A percentile compares a stretch with the other conserved stretches of the same genome.
These are phyloP conservation scores for Pygmarrhopalites habei DNA, from an alignment of 1,140 invertebrate species.

Conservation along the genomic window DNA sequence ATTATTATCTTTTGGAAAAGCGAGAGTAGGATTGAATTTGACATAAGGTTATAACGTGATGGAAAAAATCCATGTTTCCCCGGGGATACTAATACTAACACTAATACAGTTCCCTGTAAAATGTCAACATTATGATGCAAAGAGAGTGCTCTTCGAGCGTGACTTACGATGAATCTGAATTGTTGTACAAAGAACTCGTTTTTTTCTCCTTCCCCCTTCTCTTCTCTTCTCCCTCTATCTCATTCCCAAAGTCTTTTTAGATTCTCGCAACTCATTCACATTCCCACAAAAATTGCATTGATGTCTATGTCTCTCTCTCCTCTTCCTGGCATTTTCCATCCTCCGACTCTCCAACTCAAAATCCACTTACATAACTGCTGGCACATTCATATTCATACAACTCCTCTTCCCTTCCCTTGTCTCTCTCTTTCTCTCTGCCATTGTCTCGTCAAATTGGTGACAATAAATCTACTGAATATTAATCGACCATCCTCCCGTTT, in stretches of 20 bases:
- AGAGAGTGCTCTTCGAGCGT: constrained; percentile 34
- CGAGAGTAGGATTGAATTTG: constrained; percentile 23
- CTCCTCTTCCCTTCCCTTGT: not conserved
- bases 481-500: constrained; percentile 13
- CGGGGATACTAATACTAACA: too few species aligned
- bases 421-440: constrained; percentile 9
- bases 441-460: constrained; percentile 33
- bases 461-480: constrained; percentile 32
- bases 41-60: constrained; percentile 34
- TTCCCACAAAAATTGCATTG: constrained; percentile 23
- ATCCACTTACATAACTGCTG: constrained; percentile 13
- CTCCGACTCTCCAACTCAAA: not conserved
- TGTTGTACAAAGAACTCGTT: constrained; percentile 19
- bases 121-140: constrained; percentile 40
- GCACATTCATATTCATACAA: constrained; percentile 8
- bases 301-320: constrained; percentile 12
- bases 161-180: constrained; percentile 37
- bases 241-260: not conserved
- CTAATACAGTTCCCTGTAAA: constrained; percentile 38
- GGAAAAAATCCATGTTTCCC: constrained; percentile 38
- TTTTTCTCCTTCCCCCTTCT: not conserved
- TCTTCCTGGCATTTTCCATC: constrained; percentile 10
- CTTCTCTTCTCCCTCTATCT: constrained; percentile 8
- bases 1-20: constrained; percentile 27
- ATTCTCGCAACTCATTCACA: not conserved